These are phyloP conservation scores for Indicator indicator DNA, from an alignment of 2,113 vertebrate genomes.

Conservation along the genomic window DNA sequence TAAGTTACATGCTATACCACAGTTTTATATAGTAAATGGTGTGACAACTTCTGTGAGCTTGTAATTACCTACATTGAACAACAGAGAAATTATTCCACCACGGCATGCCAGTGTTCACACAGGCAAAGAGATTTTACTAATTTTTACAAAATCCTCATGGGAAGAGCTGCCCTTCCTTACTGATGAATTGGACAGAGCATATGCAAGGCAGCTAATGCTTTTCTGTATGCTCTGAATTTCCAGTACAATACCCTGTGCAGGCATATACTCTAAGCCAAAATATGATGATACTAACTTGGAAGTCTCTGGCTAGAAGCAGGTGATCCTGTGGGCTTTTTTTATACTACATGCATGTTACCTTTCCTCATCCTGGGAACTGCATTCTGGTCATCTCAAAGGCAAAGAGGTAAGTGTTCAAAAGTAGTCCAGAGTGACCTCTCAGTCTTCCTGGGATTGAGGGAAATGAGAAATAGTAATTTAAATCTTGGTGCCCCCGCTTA, in stretches of 20 bases:
- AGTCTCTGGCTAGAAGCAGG: background rate
- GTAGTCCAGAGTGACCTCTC: background rate
- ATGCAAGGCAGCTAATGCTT: background rate
- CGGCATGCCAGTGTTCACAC: background rate
- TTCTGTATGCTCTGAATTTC: background rate
- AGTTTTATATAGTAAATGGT: background rate
- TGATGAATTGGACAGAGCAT: background rate
- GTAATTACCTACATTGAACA: background rate
- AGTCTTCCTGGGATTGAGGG: background rate
- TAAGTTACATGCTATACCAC: background rate
- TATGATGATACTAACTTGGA: background rate
- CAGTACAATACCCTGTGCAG: fast-evolving
- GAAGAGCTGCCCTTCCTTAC: background rate
- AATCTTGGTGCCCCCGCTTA: background rate
- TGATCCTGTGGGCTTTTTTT: background rate
- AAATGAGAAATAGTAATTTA: background rate
- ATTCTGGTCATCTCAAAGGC: background rate
- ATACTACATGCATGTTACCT: fast-evolving
- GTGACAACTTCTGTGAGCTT: background rate
- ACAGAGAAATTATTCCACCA: background rate
- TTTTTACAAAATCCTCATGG: background rate
- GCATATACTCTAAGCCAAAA: background rate
- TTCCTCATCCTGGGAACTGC: background rate
- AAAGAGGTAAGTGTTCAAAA: background rate
- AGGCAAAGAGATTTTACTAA: background rate